phyloP scores from a whole-genome alignment of 1,140 invertebrate species.

The Cotesia glomerata region DNA sequence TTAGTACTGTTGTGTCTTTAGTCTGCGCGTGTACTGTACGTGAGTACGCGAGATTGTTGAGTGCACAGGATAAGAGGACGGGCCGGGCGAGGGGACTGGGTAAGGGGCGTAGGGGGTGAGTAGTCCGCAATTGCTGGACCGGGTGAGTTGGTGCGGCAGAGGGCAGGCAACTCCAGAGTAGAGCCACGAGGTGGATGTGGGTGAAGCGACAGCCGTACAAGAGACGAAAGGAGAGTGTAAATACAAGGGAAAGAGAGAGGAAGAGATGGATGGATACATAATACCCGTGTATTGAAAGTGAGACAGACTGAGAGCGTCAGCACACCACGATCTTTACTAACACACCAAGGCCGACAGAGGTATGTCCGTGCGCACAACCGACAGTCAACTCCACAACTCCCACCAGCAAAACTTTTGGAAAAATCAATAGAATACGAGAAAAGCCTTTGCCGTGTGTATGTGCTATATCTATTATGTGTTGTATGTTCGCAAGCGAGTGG shows the following conservation, averaged over 20 bases:
- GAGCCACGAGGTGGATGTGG: slow-evolving; percentile 21
- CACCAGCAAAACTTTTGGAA: slow-evolving; percentile 57
- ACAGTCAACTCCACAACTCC: slow-evolving; percentile 45
- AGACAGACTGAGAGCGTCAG: slow-evolving; percentile 4
- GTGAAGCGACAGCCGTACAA: slow-evolving; percentile 3
- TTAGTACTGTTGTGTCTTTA: neutral
- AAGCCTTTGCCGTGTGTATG: slow-evolving; percentile 51
- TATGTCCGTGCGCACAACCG: slow-evolving; percentile 50
- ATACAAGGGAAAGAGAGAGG: slow-evolving; percentile 3
- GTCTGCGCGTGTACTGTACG: slow-evolving; percentile 30
- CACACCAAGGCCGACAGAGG: slow-evolving; percentile 34
- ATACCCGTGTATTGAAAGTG: too few relatives aligned
- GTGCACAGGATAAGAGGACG: slow-evolving; percentile 10
- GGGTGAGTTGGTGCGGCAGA: neutral
- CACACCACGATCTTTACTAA: slow-evolving; percentile 31
- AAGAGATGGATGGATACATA: neutral
- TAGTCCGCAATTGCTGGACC: slow-evolving; percentile 11
- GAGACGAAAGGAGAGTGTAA: neutral
- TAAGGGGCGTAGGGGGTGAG: slow-evolving; percentile 20
- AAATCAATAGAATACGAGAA: slow-evolving; percentile 65
- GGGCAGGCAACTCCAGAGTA: slow-evolving; percentile 6
- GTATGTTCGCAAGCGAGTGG: slow-evolving; percentile 23
- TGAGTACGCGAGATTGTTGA: slow-evolving; percentile 31
- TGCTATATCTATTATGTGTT: neutral
- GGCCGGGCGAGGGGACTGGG: neutral